Conservation (phyloP, 2,113 vertebrate species). For the Ahaetulla prasina region DNA sequence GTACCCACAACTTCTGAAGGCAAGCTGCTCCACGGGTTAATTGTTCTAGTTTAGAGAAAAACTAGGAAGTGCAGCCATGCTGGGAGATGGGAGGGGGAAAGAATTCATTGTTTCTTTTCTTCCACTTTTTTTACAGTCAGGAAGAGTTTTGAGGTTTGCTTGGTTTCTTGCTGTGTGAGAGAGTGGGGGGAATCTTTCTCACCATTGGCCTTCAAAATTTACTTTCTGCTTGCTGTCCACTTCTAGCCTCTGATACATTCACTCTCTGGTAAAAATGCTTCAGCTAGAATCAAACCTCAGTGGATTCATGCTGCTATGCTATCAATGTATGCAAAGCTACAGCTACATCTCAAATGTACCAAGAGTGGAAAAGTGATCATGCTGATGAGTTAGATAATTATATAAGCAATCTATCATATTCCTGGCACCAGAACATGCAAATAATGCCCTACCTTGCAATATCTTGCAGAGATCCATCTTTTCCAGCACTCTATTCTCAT, state of each 20-base stretch:
- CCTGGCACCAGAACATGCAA: conserved; percentile 20
- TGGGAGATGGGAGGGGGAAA: background rate
- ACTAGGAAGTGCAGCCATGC: background rate
- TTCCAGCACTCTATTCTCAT: background rate
- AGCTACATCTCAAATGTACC: conserved; percentile 5
- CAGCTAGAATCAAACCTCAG: background rate
- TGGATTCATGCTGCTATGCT: conserved; percentile 8
- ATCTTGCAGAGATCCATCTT: conserved; percentile 23
- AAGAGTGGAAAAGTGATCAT: background rate
- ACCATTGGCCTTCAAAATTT: background rate
- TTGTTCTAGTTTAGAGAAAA: background rate
- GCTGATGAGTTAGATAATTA: conserved; percentile 15
- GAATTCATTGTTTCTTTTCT: background rate
- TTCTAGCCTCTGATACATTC: conserved; percentile 6
- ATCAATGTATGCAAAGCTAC: conserved; percentile 4
- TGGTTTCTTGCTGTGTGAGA: background rate
- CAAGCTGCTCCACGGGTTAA: background rate
- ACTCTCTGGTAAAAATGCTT: conserved; percentile 4
- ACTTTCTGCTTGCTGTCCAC: background rate
- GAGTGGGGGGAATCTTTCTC: background rate
- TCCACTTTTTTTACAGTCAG: background rate
- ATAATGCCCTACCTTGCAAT: conserved; percentile 21
- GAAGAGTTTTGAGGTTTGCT: background rate
- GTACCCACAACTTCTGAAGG: background rate
- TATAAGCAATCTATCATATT: conserved; percentile 25